Evolutionary conservation across 2,113 vertebrate species (phyloP), one percentile per base, ranked within the genome.

Genomic region (Syngnathus scovelli): DNA sequence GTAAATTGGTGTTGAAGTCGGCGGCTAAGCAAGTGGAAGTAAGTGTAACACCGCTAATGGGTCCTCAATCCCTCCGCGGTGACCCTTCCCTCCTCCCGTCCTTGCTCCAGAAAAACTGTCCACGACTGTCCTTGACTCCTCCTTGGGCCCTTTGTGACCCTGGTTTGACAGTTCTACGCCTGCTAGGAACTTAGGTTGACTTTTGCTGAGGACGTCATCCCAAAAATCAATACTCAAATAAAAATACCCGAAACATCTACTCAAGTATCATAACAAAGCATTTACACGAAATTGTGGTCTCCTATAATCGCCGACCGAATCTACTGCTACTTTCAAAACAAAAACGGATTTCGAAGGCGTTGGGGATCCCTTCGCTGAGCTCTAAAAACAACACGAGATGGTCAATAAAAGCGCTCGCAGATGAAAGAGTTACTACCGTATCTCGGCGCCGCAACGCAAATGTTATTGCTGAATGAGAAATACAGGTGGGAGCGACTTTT

Each of bases 101-200:
- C 66, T 76, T 70, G 74, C 72, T 72, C 59, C 76, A 86, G 72
- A 83, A 80, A 86, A 83, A 86, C 82, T 79, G 77, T 75, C 73
- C 73, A 76, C 79, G 74, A 75, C 81, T 86, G 84, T 79, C 86
- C 88, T 90, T 89, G 87, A 87, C 87, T 87, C 85, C 79, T 83
- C 78, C 79, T 86, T 68, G 78, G 78, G 83, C 76, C 46, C 27
- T 78, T 68, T 61, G 75, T 78, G 85, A 84, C 84, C 83, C 81
- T 68, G 61, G 54, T 56, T 75, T 82, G 87, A 89, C 86, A 87
- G 84, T 79, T 80, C 77, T 81, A 77, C 82, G 87, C 83, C 0
- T 77, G 63, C 72, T 81, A 71, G 76, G 69, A 79, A 71, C 67
- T 71, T 78, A 83, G 83, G 75, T 73, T 71, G 67, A 67, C 70